Percentiles rank a stretch among this genome's conserved stretches.
Conservation (phyloP, 2,113 vertebrate species). For the Anarrhichthys ocellatus region DNA sequence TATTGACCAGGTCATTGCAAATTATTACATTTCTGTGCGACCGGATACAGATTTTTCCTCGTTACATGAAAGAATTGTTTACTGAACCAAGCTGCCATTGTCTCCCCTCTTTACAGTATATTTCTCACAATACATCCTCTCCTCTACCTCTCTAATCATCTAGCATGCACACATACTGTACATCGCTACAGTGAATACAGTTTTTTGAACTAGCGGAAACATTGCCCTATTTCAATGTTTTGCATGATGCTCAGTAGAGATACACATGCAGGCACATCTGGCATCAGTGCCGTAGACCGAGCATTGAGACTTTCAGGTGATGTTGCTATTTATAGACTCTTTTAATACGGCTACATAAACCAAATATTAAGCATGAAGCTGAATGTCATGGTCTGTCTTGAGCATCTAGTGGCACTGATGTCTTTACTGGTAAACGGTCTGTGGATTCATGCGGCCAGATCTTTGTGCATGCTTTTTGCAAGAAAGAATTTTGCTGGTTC, state of each 20-base stretch:
- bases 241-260: slow-evolving; percentile 32
- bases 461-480: not conserved
- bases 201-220: slow-evolving; percentile 45
- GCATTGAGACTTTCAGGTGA: slow-evolving; percentile 16
- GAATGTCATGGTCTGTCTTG: not conserved
- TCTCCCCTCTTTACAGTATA: not conserved
- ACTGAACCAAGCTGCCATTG: not conserved
- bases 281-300: slow-evolving; percentile 34
- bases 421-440: not conserved
- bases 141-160: not conserved
- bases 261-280: slow-evolving; percentile 31
- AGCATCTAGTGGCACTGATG: not conserved
- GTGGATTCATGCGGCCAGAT: not conserved
- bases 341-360: slow-evolving; percentile 7
- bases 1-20: not conserved
- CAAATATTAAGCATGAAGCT: slow-evolving; percentile 6
- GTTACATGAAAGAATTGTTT: not conserved
- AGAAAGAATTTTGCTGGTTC: not conserved
- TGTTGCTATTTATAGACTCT: slow-evolving; percentile 42
- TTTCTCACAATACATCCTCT: not conserved
- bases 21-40: not conserved
- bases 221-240: slow-evolving; percentile 54
- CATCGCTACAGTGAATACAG: slow-evolving; percentile 4
- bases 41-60: not conserved
- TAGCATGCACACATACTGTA: slow-evolving; percentile 1